phyloP scores from a whole-genome alignment of 92 coral and sea anemone species.

The Isaurus tuberculatus region DNA sequence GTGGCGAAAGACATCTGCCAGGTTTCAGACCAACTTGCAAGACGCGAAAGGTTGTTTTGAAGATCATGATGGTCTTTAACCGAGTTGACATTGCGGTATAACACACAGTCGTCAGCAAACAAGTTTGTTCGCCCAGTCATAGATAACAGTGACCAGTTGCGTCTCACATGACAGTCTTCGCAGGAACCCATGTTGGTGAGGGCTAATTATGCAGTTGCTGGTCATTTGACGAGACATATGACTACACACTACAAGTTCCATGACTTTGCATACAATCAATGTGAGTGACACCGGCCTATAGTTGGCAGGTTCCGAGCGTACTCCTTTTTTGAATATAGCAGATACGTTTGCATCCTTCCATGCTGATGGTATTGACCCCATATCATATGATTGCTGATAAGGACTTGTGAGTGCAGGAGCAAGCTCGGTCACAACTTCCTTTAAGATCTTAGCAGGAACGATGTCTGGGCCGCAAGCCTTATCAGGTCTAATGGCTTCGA shows the following conservation, averaged over 20 bases:
- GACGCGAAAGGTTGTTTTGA: background rate
- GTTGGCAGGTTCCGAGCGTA: background rate
- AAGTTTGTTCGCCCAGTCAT: no score
- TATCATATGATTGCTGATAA: background rate
- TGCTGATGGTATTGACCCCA: background rate
- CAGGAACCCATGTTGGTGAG: slow-evolving; percentile 29
- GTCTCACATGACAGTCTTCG: slow-evolving; percentile 52
- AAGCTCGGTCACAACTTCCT: background rate
- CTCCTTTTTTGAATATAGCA: background rate
- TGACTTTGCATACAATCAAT: slow-evolving; percentile 23
- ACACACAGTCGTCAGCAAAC: slow-evolving; percentile 51
- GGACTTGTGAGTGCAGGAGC: background rate
- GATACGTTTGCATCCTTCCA: slow-evolving; percentile 5
- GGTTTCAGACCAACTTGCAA: background rate
- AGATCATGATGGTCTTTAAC: background rate
- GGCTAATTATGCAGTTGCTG: slow-evolving; percentile 8
- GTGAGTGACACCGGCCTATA: slow-evolving; percentile 45
- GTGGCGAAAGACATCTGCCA: slow-evolving; percentile 22
- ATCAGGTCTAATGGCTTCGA: background rate
- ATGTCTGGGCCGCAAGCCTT: background rate
- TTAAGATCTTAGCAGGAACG: background rate
- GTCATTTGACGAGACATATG: slow-evolving; percentile 46
- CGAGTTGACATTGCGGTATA: background rate
- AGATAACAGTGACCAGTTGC: slow-evolving; percentile 34
- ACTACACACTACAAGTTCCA: slow-evolving; percentile 44